Evolutionary conservation across 2,797 vertebrate species (phyloP).

Genomic region (Odontamblyopus rebecca): DNA sequence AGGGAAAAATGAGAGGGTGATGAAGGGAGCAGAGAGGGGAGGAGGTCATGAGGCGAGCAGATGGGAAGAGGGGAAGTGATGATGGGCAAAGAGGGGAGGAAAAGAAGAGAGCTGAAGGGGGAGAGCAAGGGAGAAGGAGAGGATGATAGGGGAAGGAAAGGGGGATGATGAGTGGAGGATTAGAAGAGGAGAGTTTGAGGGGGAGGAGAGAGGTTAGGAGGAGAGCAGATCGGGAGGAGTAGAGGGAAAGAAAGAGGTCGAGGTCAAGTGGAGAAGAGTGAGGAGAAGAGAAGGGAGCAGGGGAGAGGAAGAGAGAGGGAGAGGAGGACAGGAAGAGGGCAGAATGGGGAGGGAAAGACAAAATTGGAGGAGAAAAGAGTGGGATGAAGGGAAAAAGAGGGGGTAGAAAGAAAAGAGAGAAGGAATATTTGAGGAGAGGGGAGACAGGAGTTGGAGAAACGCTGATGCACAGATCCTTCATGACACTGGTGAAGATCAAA

Average conservation of each 20-base stretch:
- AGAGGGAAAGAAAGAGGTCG: not conserved
- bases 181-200: constrained; percentile 34
- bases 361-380: not conserved
- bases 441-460: constrained; percentile 25
- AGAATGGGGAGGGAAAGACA: not conserved
- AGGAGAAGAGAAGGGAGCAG: too few relatives aligned
- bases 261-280: not conserved
- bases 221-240: not conserved
- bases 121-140: too few relatives aligned
- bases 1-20: not conserved
- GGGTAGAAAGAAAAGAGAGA: not conserved
- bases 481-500: constrained; percentile 43
- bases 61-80: too few relatives aligned
- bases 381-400: not conserved
- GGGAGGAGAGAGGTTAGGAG: constrained; percentile 14
- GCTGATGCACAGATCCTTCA: constrained; percentile 53
- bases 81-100: not conserved
- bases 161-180: constrained; percentile 56
- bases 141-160: not conserved
- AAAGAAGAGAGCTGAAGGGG: not conserved
- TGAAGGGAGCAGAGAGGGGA: not conserved
- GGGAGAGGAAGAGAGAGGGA: not conserved
- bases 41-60: not conserved
- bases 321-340: not conserved
- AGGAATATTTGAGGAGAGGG: not conserved